These are phyloP conservation scores for Arenaria interpres DNA, from an alignment of 2,113 vertebrate genomes.

Conservation along the genomic window DNA sequence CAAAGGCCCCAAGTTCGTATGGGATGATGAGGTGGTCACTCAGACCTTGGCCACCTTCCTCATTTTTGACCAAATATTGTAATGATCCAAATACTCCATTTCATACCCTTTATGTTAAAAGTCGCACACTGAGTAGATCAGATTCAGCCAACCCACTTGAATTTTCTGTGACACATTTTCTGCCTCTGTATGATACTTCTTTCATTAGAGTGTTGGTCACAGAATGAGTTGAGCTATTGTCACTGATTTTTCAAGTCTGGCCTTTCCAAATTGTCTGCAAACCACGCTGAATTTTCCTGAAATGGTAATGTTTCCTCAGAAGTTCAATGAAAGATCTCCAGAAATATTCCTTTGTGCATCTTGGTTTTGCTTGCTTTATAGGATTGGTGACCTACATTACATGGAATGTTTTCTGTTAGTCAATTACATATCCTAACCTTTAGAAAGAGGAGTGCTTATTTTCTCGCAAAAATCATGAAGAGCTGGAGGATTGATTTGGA, in stretches of 20 bases:
- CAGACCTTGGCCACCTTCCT: neutral
- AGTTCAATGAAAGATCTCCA: neutral
- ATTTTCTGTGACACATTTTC: neutral
- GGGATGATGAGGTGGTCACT: neutral
- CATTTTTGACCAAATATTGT: neutral
- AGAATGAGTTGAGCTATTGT: neutral
- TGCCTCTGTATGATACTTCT: neutral
- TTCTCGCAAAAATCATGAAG: neutral
- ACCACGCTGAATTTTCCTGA: neutral
- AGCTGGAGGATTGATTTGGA: neutral
- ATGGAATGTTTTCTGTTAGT: neutral
- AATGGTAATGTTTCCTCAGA: constrained; percentile 6
- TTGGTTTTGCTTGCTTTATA: neutral
- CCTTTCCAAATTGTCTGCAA: neutral
- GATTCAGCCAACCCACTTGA: neutral
- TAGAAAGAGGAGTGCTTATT: neutral
- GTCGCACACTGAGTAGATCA: neutral
- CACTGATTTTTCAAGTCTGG: neutral
- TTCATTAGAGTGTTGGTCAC: neutral
- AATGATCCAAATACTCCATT: neutral
- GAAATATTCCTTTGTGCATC: neutral
- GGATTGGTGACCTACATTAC: neutral
- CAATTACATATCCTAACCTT: neutral
- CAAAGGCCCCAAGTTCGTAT: neutral
- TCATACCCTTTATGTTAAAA: neutral